Conservation (phyloP, 2,797 vertebrate genomes). For the Mormyrops attenuatus region DNA sequence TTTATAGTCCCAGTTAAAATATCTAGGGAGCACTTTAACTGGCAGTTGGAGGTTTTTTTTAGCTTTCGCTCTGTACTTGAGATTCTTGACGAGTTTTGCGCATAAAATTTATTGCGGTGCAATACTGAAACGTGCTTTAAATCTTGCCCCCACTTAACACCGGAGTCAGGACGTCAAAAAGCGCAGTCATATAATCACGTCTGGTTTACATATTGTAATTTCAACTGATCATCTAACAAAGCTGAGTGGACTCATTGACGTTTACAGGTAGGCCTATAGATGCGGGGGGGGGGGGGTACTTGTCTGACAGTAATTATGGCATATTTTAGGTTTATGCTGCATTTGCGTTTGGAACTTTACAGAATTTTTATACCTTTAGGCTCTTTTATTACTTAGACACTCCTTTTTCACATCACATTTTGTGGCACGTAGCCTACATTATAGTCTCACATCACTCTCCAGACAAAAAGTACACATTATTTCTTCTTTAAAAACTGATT, state of each 20-base stretch:
- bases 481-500: background rate
- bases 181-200: background rate
- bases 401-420: background rate
- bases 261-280: background rate
- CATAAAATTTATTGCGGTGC: background rate
- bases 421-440: background rate
- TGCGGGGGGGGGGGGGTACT: background rate
- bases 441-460: background rate
- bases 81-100: background rate
- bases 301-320: background rate
- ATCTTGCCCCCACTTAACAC: background rate
- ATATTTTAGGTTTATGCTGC: background rate
- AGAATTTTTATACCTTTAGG: background rate
- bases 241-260: background rate
- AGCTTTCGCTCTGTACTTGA: background rate
- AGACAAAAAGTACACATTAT: background rate
- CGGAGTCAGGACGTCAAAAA: background rate
- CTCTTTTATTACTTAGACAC: background rate
- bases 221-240: background rate
- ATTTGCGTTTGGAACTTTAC: background rate
- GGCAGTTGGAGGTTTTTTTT: background rate
- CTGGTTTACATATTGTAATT: background rate
- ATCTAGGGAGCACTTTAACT: background rate
- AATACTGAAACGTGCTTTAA: background rate
- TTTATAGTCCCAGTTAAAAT: background rate